These are phyloP conservation scores for Mizuhopecten yessoensis DNA, from an alignment of 1,140 invertebrate species.

Conservation along the genomic window DNA sequence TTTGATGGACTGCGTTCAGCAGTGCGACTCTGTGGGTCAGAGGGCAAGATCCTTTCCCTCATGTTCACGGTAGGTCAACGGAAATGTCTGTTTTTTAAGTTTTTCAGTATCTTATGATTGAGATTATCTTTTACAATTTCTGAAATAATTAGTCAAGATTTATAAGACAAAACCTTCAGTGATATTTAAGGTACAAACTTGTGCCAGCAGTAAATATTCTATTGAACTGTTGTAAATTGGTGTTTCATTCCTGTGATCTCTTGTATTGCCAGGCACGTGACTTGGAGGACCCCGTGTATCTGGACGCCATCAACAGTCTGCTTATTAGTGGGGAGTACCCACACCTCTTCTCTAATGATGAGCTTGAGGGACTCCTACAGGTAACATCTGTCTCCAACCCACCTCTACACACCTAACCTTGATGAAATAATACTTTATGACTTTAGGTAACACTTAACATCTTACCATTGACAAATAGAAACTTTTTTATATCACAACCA, in stretches of 20 bases:
- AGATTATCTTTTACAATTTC: too few species aligned
- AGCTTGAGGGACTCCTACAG: constrained; percentile 82
- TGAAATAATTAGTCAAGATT: too few species aligned
- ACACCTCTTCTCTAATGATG: constrained; percentile 83
- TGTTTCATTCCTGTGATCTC: neutral
- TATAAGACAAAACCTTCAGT: too few species aligned
- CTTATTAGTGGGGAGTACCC: constrained; percentile 82
- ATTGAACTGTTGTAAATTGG: neutral
- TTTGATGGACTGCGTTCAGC: constrained; percentile 82
- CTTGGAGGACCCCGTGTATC: constrained; percentile 78
- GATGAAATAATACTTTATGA: neutral
- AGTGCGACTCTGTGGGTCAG: constrained; percentile 81
- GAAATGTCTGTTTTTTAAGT: neutral
- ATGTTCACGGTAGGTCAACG: constrained; percentile 79
- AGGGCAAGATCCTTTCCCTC: constrained; percentile 80
- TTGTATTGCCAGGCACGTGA: constrained; percentile 76
- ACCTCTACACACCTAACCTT: neutral
- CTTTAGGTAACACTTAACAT: neutral
- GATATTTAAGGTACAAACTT: too few species aligned
- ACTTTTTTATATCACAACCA: too few species aligned
- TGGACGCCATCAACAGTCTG: constrained; percentile 83
- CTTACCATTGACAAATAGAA: too few species aligned
- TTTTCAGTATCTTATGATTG: too few species aligned
- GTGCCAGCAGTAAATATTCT: too few species aligned
- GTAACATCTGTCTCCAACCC: neutral